Base-by-base conservation (phyloP, 2,113 vertebrate species). In the Rhea americana region DNA sequence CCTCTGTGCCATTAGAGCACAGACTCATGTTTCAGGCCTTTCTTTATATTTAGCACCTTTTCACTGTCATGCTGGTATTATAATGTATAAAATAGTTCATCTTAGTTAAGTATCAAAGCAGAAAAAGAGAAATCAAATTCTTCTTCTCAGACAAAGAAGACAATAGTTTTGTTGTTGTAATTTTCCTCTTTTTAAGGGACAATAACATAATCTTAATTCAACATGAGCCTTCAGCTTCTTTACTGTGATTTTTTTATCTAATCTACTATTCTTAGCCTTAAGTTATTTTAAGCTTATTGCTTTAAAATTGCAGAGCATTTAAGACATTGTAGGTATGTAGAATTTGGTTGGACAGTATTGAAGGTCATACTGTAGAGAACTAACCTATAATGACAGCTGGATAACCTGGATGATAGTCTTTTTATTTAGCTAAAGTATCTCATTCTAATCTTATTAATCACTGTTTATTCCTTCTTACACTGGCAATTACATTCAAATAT, bases 251-350 rank as follows among this genome's bases (percentile, higher is more conserved):
- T 11, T 51, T 11, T 1, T 47, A 55, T 16, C 11, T 13, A 39
- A 5, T 13, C 50, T 55, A 16, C 37, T 91, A 4, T 61, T 81
- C 39, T 88, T 85, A 88, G 91, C 55, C 62, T 78, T 10, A 32
- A 35, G 73, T 90, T 90, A 78, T 87, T 93, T 92, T 74, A 93
- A 94, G 47, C 32, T 74, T 81, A 67, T 77, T 85, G 45, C 61
- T 90, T 86, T 93, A 78, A 90, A 88, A 94, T 65, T 96, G 70
- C 58, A 72, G 76, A 56, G 3, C 9, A 45, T 72, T 86, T 90
- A 88, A 83, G 72, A 66, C 2, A 26, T 65, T 75, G 43, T 35
- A 90, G 47, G 25, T 73, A 79, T 58, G 45, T 72, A 72, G 77
- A 88, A 91, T 88, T 84, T 86, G 39, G 30, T 41, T 81, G 85